Evolutionary conservation across 2,113 vertebrate species (phyloP), one percentile per base, ranked within the genome.

Genomic region (Prionailurus viverrinus): DNA sequence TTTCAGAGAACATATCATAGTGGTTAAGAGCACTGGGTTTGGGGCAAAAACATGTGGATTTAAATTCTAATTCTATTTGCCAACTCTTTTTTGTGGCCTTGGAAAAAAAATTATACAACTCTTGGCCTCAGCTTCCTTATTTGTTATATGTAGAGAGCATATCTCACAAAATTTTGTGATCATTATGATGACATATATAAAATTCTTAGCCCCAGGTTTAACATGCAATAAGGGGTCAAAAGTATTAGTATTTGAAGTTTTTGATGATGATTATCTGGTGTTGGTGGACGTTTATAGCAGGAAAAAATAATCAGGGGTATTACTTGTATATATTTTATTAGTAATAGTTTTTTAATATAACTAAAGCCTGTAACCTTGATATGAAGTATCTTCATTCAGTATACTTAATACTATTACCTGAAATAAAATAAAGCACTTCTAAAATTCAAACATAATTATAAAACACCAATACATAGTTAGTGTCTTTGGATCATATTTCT

Each of bases 391-490:
- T 86, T 63, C 45, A 66, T 91, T 66, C 88, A 74, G 81, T 33
- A 55, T 53, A 45, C 36, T 83, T 91, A 36, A 88, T 93, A 63
- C 29, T 51, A 74, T 41, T 85, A 76, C 51, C 15, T 74, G 18
- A 93, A 68, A 66, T 84, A 83, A 80, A 8, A 85, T n/a, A 55
- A 63, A 80, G 19, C 16, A 29, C 12, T 85, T 94, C 0, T 48
- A 94, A 91, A 96, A 65, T 48, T 84, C 21, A 85, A 93, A 80
- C 14, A 12, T 12, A 53, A 74, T 85, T 88, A 36, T 33, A 80
- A 94, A 96, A 73, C 14, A 51, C 27, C 53, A 58, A 25, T 87
- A n/a, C 1, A 4, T 15, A 6, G 63, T 93, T 81, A 84, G 6
- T 87, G n/a, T 69, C 78, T 86, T 78, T 96, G 27, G 11, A 76